phyloP scores from a whole-genome alignment of 2,797 vertebrate genomes.

The Coregonus ussuriensis region DNA sequence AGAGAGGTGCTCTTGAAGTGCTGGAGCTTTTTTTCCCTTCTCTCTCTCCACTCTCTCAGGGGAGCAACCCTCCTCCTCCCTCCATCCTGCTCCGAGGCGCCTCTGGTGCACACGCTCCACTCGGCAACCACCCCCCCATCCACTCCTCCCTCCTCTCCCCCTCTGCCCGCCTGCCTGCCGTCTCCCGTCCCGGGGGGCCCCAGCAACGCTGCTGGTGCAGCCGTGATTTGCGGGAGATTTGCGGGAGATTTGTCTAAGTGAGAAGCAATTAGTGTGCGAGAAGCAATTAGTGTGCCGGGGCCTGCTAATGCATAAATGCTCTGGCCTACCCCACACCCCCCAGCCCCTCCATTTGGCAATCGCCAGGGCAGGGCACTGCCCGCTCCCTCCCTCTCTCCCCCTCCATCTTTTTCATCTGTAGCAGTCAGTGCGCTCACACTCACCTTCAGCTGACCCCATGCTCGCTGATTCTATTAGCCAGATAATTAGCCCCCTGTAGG shows the following conservation, averaged over 20 bases:
- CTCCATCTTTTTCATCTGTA: slow-evolving; percentile 48
- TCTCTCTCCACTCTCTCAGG: slow-evolving; percentile 65
- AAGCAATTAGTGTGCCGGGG: slow-evolving; percentile 84
- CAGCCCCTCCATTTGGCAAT: slow-evolving; percentile 34
- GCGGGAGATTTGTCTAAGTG: slow-evolving; percentile 85
- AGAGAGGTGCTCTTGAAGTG: slow-evolving; percentile 61
- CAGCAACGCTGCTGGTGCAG: slow-evolving; percentile 75
- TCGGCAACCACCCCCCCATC: slow-evolving; percentile 49
- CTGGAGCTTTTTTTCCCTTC: slow-evolving; percentile 54
- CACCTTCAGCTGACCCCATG: slow-evolving; percentile 49
- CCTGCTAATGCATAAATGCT: slow-evolving; percentile 79
- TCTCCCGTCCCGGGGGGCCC: slow-evolving; percentile 74
- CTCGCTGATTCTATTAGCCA: slow-evolving; percentile 47
- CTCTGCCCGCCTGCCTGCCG: slow-evolving; percentile 71
- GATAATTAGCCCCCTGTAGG: slow-evolving; percentile 33
- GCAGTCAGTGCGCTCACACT: slow-evolving; percentile 34
- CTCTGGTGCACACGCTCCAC: slow-evolving; percentile 76
- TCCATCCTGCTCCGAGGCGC: slow-evolving; percentile 70
- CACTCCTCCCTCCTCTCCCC: slow-evolving; percentile 13
- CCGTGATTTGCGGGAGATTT: slow-evolving; percentile 83
- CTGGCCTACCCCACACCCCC: slow-evolving; percentile 37
- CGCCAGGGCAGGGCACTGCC: slow-evolving; percentile 30
- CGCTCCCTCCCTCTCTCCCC: slow-evolving; percentile 31
- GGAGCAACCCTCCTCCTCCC: slow-evolving; percentile 52
- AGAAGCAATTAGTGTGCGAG: slow-evolving; percentile 85